Percentiles rank a stretch among this genome's conserved stretches.
Evolutionary conservation across 2,113 vertebrate species (phyloP).

Genomic region (Xiphophorus maculatus): DNA sequence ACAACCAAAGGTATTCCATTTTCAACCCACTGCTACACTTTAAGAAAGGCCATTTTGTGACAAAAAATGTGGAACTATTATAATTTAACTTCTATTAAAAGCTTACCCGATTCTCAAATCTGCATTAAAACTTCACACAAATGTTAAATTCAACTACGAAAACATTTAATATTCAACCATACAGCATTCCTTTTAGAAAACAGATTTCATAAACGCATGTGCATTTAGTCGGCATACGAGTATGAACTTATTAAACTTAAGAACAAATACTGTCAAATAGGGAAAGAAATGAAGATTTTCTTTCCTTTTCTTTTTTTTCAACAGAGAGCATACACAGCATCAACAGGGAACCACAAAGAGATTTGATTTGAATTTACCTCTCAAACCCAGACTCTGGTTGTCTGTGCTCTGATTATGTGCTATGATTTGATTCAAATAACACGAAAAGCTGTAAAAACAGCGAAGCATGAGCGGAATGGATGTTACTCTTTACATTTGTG

Average conservation of each 20-base stretch:
- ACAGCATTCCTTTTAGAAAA: no score
- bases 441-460: constrained; percentile 27
- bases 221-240: no score
- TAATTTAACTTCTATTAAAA: no score
- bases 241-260: no score
- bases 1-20: neutral
- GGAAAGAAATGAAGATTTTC: no score
- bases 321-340: neutral
- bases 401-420: neutral
- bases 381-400: neutral
- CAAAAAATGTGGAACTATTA: neutral
- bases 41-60: neutral
- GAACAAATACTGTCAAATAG: no score
- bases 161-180: no score
- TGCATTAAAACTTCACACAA: no score
- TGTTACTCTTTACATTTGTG: constrained; percentile 21
- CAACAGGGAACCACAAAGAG: constrained; percentile 8
- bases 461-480: constrained; percentile 11
- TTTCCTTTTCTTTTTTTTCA: no score
- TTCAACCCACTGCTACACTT: neutral
- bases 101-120: no score
- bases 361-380: constrained; percentile 35
- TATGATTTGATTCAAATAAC: constrained; percentile 18
- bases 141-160: no score
- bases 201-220: no score